Base-by-base conservation (phyloP, 2,113 vertebrate species). In the Tichodroma muraria region DNA sequence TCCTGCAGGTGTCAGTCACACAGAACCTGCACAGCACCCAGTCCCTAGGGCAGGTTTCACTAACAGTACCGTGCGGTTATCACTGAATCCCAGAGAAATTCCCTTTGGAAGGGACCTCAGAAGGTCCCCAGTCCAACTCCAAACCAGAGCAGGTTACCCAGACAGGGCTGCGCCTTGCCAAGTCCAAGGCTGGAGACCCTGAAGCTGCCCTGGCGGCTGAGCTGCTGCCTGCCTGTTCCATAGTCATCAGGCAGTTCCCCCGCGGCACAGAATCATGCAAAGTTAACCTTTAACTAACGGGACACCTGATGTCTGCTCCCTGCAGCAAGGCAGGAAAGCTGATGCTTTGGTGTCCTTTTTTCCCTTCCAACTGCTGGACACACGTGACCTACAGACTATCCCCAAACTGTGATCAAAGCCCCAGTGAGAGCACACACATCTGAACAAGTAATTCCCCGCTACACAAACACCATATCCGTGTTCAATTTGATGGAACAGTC, bases 201-300 rank as follows among this genome's bases (percentile, higher is more conserved):
- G 54, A 33, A 30, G 16, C 56, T 73, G 80, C 22, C 52, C 9
- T 38, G 25, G 45, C 18, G 89, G 42, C 4, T n/a, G 45, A 52
- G 35, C 61, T 2, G 7, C 33, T 53, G 31, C 31, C 19, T 15
- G 17, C 44, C 66, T 49, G 44, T 28, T 71, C 37, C 24, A 13
- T 1, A 88, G 24, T 1, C 42, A 82, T 18, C 38, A 78, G 54
- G 38, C 0, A 28, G 15, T 0, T 9, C 7, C 31, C 4, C 75
- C 5, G 17, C 2, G 7, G 23, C 60, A 61, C 42, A 89, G 37
- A 64, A 77, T 37, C 37, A 64, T 9, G 14, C 45, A 69, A 40
- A 23, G 45, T 38, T 59, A 76, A 69, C 57, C 66, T 80, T 45
- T 47, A 76, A 42, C 33, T 38, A 18, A 44, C 0, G 0, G 9